Base-by-base conservation (phyloP, 1,140 invertebrate genomes). In the Ceratosolen solmsi region DNA sequence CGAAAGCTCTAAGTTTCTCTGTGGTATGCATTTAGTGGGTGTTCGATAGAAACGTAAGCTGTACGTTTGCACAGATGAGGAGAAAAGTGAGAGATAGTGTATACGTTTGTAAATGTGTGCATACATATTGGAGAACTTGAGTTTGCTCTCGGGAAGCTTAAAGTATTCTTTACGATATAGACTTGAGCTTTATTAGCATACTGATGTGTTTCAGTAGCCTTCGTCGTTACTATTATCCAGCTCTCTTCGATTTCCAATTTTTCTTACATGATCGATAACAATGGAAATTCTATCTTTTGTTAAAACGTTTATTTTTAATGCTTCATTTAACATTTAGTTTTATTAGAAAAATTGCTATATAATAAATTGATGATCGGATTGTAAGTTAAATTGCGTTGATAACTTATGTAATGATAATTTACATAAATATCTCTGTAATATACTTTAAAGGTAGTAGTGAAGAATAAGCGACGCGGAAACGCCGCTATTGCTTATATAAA, bases 171-270 rank as follows among this genome's bases (percentile, higher is more conserved):
- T 72, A 58, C 54, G 65, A 70, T 65, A 72, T 17, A 46, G 78
- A 11, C 51, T 51, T 38, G n/a, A 27, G 27, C 79, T 80, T 80
- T 74, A 80, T 74, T 80, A 74, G 71, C 79, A 80, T 80, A 68
- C 68, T 33, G 27, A 2, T 22, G 46, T n/a, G 22, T n/a, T 36
- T 7, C 30, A 30, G 60, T 65, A 20, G 1, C 13, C 13, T 3
- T 9, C 27, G 4, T 20, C 1, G 27, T 51, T 75, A 36, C 7
- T 27, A 58, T 75, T 41, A 22, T 25, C 54, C 30, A 38, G 9
- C 30, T 25, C 9, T 4, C 0, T 36, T 65, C 13, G 27, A 33
- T 36, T 20, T 65, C 27, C 33, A 56, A 33, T 36, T 25, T 49
- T 41, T 17, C 22, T 15, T 36, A 0, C 36, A 2, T 5, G 15